Conservation (phyloP, 2,797 vertebrate species). For the Lutjanus argentimaculatus region DNA sequence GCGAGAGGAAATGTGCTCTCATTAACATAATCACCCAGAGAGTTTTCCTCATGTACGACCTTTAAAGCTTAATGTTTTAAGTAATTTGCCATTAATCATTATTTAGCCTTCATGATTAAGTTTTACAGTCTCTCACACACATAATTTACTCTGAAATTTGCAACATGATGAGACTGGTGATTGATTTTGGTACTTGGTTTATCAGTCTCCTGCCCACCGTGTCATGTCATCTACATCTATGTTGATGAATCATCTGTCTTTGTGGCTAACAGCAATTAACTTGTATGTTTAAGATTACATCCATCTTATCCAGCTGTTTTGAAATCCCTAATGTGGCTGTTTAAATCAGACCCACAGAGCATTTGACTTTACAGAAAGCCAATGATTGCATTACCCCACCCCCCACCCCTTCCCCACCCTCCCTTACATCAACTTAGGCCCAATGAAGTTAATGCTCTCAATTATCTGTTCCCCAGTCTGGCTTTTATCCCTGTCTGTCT, state of each 20-base stretch:
- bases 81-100: conserved; percentile 66
- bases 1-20: conserved; percentile 50
- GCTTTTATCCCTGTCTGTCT: conserved; percentile 49
- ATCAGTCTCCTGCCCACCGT: conserved; percentile 53
- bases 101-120: conserved; percentile 52
- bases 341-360: conserved; percentile 63
- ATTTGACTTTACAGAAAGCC: conserved; percentile 61
- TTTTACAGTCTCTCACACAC: conserved; percentile 10
- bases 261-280: conserved; percentile 58
- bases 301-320: conserved; percentile 63
- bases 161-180: conserved; percentile 49
- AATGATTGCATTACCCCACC: conserved; percentile 70
- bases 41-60: conserved; percentile 50
- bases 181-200: conserved; percentile 57
- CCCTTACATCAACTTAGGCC: conserved; percentile 49
- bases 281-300: conserved; percentile 62
- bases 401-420: not conserved
- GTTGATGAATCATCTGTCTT: conserved; percentile 69
- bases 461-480: conserved; percentile 63
- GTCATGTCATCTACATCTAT: conserved; percentile 62
- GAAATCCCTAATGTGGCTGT: conserved; percentile 64
- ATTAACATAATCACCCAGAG: conserved; percentile 67
- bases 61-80: conserved; percentile 64
- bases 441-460: conserved; percentile 65
- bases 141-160: conserved; percentile 37